These are phyloP conservation scores for Baryphthengus martii DNA, from an alignment of 2,113 vertebrate genomes.

Conservation along the genomic window DNA sequence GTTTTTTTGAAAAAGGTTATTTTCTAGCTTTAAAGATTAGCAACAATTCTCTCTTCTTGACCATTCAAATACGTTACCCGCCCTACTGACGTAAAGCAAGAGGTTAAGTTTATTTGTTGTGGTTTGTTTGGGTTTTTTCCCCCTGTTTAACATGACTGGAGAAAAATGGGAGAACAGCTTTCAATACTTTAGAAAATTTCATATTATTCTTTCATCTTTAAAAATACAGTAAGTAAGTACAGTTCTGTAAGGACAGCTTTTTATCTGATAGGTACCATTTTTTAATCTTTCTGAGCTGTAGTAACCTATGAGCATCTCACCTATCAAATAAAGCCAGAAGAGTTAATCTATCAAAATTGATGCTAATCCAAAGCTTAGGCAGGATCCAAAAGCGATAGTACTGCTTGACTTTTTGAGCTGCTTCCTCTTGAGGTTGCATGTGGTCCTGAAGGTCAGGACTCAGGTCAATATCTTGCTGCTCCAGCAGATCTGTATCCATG, in stretches of 20 bases:
- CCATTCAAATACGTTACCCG: neutral
- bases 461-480: conserved; percentile 92
- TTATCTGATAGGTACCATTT: neutral
- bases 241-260: neutral
- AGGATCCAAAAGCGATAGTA: conserved; percentile 97
- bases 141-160: neutral
- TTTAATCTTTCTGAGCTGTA: neutral
- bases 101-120: too few relatives aligned
- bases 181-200: neutral
- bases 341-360: conserved; percentile 97
- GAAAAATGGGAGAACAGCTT: neutral
- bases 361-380: conserved; percentile 93
- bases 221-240: neutral
- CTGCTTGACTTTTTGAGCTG: conserved; percentile 87
- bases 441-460: conserved; percentile 93
- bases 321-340: conserved; percentile 96
- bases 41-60: neutral
- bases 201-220: neutral
- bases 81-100: accelerated
- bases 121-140: neutral
- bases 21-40: neutral
- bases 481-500: conserved; percentile 93
- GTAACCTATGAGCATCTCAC: conserved; percentile 64
- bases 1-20: neutral
- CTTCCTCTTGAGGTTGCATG: conserved; percentile 83